Percentiles rank a stretch among this genome's conserved stretches.
Conservation (phyloP, 1,140 invertebrate species). For the Aphaenogaster rudis region DNA sequence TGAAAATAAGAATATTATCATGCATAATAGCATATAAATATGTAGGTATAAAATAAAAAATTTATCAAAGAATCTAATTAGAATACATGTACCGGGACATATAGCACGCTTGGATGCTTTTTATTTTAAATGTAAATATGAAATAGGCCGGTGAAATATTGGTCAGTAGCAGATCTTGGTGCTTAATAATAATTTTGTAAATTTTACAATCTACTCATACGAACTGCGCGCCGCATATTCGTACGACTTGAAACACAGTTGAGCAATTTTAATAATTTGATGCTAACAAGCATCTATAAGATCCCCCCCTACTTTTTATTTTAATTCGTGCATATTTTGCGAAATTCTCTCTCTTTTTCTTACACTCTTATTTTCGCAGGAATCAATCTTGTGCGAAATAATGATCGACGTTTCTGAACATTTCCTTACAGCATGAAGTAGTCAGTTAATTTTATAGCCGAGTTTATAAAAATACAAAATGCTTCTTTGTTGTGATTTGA, state of each 20-base stretch:
- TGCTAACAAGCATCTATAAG: too few relatives aligned
- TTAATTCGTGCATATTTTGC: neutral
- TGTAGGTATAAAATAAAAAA: neutral
- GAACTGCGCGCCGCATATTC: too few relatives aligned
- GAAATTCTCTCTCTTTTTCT: neutral
- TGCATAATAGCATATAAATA: neutral
- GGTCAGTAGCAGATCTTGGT: too few relatives aligned
- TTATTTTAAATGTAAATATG: neutral
- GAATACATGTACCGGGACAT: neutral
- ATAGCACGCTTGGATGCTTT: neutral
- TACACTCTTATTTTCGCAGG: neutral
- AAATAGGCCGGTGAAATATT: too few relatives aligned
- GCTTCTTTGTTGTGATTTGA: neutral
- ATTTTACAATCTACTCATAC: too few relatives aligned
- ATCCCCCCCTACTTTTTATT: neutral
- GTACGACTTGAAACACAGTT: too few relatives aligned
- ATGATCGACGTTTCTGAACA: neutral
- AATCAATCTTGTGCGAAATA: neutral
- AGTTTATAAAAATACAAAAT: conserved; percentile 25
- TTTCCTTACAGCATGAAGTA: neutral
- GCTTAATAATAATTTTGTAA: too few relatives aligned
- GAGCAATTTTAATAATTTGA: too few relatives aligned
- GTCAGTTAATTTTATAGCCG: neutral
- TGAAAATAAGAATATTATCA: neutral
- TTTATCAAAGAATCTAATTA: neutral